Evolutionary conservation across 2,888 invertebrate genomes (phyloP).

Genomic region (Sepioteuthis lessoniana): DNA sequence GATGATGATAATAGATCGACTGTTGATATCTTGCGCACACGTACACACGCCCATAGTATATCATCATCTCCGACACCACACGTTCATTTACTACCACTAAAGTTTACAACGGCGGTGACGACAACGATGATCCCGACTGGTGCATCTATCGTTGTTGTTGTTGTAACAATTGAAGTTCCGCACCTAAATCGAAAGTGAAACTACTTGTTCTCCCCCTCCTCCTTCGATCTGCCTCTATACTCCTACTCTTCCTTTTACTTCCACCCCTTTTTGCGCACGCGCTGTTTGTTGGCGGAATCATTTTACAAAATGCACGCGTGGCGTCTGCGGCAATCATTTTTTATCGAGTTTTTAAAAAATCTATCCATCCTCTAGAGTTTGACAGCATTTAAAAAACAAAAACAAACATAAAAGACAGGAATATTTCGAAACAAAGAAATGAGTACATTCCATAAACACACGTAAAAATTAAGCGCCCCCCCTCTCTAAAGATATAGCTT

Average conservation of each 20-base stretch:
- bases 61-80: neutral
- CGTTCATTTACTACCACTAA: neutral
- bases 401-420: neutral
- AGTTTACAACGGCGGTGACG: neutral
- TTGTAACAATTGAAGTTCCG: neutral
- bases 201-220: neutral
- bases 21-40: too few relatives aligned
- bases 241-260: too few relatives aligned
- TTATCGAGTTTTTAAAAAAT: neutral
- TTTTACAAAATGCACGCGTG: neutral
- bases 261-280: neutral
- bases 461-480: neutral
- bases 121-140: neutral
- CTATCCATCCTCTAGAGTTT: too few relatives aligned
- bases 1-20: too few relatives aligned
- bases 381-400: neutral
- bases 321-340: neutral
- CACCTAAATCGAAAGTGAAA: neutral
- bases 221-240: neutral
- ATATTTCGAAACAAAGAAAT: neutral
- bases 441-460: neutral
- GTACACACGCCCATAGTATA: too few relatives aligned
- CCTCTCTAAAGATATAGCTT: neutral
- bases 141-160: neutral
- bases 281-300: neutral